phyloP scores from a whole-genome alignment of 2,888 invertebrate species.

The Stramonita haemastoma region DNA sequence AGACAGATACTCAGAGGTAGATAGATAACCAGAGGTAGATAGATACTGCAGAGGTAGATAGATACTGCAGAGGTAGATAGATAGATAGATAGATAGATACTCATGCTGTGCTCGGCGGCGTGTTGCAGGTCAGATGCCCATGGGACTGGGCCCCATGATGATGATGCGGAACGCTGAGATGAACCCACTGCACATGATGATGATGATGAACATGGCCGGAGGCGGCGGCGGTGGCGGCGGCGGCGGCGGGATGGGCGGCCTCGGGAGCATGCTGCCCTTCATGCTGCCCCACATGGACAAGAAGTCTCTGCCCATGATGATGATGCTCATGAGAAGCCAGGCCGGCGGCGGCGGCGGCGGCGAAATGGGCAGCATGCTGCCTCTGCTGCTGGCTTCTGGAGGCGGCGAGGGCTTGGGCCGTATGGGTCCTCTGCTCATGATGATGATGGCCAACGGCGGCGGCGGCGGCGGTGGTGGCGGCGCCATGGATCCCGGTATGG shows the following conservation, averaged over 20 bases:
- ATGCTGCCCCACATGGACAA: constrained; percentile 18
- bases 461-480: constrained; percentile 27
- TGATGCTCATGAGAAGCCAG: constrained; percentile 35
- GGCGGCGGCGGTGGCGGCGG: constrained; percentile 30
- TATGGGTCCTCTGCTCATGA: constrained; percentile 19
- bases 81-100: too few relatives aligned
- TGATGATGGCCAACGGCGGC: neutral
- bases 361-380: constrained; percentile 8
- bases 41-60: too few relatives aligned
- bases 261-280: constrained; percentile 26
- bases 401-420: neutral
- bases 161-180: neutral
- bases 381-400: neutral
- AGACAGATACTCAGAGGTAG: too few relatives aligned
- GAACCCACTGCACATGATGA: constrained; percentile 28
- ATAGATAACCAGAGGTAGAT: too few relatives aligned
- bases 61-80: too few relatives aligned
- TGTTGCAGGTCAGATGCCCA: constrained; percentile 5
- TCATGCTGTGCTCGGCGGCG: too few relatives aligned
- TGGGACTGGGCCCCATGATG: constrained; percentile 37
- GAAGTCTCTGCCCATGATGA: constrained; percentile 16
- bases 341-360: constrained; percentile 32
- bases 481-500: neutral
- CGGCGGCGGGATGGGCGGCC: neutral
- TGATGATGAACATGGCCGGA: constrained; percentile 24